Conservation (phyloP, 1,140 invertebrate genomes). For the Drosophila pallidifrons region DNA sequence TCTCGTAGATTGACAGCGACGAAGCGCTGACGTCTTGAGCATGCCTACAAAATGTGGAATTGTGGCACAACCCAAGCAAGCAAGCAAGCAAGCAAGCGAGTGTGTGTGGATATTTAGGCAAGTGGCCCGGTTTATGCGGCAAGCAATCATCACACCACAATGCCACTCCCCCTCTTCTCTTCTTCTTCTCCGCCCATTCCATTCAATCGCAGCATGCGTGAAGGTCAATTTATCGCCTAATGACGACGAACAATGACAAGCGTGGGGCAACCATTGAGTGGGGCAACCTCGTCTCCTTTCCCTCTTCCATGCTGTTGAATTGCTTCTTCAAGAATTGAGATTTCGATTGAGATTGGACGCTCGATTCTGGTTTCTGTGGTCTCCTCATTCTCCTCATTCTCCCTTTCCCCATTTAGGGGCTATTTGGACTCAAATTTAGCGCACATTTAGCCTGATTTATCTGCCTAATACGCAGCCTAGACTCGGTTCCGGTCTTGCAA, state of each 20-base stretch:
- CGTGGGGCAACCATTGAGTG: background rate
- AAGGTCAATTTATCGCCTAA: constrained; percentile 82
- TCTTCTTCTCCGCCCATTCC: background rate
- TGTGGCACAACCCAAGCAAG: constrained; percentile 11
- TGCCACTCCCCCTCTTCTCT: background rate
- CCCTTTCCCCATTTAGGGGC: background rate
- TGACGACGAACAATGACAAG: constrained; percentile 69
- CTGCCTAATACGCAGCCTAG: constrained; percentile 32
- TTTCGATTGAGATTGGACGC: constrained; percentile 17
- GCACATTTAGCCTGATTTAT: constrained; percentile 69
- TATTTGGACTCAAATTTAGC: constrained; percentile 51
- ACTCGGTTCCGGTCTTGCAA: constrained; percentile 3
- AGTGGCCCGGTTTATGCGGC: constrained; percentile 57
- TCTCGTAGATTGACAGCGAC: background rate
- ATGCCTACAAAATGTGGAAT: constrained; percentile 31
- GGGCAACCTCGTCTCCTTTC: constrained; percentile 9
- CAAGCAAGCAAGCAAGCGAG: background rate
- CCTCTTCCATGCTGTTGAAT: constrained; percentile 5
- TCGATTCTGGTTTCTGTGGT: constrained; percentile 1
- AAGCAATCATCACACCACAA: constrained; percentile 64
- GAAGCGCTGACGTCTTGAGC: constrained; percentile 18
- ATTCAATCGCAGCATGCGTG: constrained; percentile 55
- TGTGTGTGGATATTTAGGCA: constrained; percentile 41
- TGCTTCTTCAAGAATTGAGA: constrained; percentile 23
- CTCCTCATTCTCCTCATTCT: background rate